Conservation (phyloP, 2,797 vertebrate genomes). For the Sphaeramia orbicularis region DNA sequence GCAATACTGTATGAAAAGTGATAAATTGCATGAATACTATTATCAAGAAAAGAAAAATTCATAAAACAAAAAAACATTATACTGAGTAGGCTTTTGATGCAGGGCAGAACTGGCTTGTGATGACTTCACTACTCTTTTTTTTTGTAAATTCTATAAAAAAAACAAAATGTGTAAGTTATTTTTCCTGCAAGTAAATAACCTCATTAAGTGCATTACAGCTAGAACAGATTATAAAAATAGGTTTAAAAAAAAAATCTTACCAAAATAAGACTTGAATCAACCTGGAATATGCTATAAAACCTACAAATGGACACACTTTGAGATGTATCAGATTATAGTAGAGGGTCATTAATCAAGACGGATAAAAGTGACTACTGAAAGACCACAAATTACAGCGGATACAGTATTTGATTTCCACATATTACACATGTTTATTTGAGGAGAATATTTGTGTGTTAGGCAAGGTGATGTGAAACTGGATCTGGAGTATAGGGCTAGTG, state of each 20-base stretch:
- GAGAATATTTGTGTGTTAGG: slow-evolving; percentile 2
- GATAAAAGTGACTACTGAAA: background rate
- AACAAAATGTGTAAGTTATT: no score
- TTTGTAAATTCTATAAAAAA: no score
- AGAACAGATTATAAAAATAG: slow-evolving; percentile 1
- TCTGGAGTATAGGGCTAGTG: background rate
- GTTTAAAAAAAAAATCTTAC: background rate
- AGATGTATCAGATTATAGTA: background rate
- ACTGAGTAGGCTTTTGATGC: no score
- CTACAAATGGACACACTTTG: background rate
- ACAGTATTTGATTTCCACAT: slow-evolving; percentile 13
- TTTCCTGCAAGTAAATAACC: no score
- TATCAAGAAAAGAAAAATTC: no score
- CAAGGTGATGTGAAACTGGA: background rate
- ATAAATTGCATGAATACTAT: no score
- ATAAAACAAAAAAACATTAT: no score
- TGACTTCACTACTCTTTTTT: no score
- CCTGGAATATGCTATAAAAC: background rate
- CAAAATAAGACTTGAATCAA: background rate
- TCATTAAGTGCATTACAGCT: background rate
- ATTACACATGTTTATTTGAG: slow-evolving; percentile 4
- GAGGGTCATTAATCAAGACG: background rate
- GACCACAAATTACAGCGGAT: slow-evolving; percentile 3
- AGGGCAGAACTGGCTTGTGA: no score
- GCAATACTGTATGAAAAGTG: no score